Evolutionary conservation across 2,113 vertebrate genomes (phyloP).

Genomic region (Rhea pennata): DNA sequence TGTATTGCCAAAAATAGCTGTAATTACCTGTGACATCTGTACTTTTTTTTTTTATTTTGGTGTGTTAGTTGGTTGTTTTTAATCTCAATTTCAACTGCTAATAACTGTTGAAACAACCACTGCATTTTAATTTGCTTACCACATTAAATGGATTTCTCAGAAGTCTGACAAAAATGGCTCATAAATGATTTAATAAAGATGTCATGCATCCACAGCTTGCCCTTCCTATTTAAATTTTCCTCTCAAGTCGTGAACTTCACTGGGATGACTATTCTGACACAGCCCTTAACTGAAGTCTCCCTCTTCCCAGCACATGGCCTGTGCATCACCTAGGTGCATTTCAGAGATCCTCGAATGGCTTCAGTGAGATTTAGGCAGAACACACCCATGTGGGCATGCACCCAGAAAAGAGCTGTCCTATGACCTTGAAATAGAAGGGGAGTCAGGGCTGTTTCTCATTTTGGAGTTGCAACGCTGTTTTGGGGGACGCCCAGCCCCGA

Average conservation of each 20-base stretch:
- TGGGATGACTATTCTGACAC: background rate
- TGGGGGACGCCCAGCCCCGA: background rate
- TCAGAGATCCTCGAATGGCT: background rate
- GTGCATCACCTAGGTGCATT: background rate
- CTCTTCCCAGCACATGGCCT: background rate
- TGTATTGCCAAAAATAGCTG: conserved; percentile 56
- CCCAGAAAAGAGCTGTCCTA: background rate
- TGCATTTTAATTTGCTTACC: conserved; percentile 36
- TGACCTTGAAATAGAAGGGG: too few relatives aligned
- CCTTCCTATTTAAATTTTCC: background rate
- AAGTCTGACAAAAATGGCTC: background rate
- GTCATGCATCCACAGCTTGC: background rate
- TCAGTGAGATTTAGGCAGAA: background rate
- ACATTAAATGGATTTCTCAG: conserved; percentile 31
- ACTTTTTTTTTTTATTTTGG: conserved; percentile 39
- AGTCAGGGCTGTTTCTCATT: background rate
- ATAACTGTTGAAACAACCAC: conserved; percentile 14
- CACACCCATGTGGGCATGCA: fast-evolving
- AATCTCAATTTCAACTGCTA: conserved; percentile 11
- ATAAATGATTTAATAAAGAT: conserved; percentile 10
- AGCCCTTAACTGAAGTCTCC: background rate
- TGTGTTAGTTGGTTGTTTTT: conserved; percentile 5
- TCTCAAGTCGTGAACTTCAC: background rate
- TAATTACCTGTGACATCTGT: conserved; percentile 61
- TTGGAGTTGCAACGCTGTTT: background rate